These are phyloP conservation scores for Mycetomoellerius zeteki DNA, from an alignment of 1,140 invertebrate genomes.

Conservation along the genomic window DNA sequence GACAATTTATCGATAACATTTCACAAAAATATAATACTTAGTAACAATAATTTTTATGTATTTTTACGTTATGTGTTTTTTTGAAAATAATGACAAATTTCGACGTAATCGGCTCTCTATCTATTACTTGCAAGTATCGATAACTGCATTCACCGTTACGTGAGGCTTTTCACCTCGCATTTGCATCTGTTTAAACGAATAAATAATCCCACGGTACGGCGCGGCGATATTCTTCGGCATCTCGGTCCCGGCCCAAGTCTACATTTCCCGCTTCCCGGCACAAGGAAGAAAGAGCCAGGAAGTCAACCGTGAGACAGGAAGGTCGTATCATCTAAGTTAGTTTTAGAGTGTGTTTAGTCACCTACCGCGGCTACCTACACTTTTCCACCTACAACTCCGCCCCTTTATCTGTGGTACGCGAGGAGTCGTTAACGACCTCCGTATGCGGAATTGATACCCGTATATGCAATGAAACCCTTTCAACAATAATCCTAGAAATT, in stretches of 20 bases:
- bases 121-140: slow-evolving; percentile 17
- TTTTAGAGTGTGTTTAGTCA: slow-evolving; percentile 74
- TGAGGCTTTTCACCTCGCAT: slow-evolving; percentile 45
- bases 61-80: neutral
- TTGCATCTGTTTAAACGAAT: slow-evolving; percentile 55
- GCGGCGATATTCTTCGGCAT: slow-evolving; percentile 23
- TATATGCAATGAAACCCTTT: slow-evolving; percentile 44
- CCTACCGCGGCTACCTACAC: slow-evolving; percentile 72
- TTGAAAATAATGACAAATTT: neutral
- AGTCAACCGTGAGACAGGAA: slow-evolving; percentile 64
- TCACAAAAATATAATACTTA: neutral
- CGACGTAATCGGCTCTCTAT: slow-evolving; percentile 2
- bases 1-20: neutral
- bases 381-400: slow-evolving; percentile 65
- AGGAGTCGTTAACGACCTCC: slow-evolving; percentile 58
- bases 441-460: slow-evolving; percentile 38
- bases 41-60: neutral
- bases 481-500: slow-evolving; percentile 42
- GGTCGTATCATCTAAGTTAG: slow-evolving; percentile 70
- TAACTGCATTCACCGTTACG: slow-evolving; percentile 38
- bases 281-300: slow-evolving; percentile 51
- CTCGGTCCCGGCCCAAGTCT: neutral
- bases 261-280: slow-evolving; percentile 5
- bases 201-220: slow-evolving; percentile 49
- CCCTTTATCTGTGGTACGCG: slow-evolving; percentile 56